Evolutionary conservation across 2,888 invertebrate species (phyloP).

Genomic region (Fragum whitleyi): DNA sequence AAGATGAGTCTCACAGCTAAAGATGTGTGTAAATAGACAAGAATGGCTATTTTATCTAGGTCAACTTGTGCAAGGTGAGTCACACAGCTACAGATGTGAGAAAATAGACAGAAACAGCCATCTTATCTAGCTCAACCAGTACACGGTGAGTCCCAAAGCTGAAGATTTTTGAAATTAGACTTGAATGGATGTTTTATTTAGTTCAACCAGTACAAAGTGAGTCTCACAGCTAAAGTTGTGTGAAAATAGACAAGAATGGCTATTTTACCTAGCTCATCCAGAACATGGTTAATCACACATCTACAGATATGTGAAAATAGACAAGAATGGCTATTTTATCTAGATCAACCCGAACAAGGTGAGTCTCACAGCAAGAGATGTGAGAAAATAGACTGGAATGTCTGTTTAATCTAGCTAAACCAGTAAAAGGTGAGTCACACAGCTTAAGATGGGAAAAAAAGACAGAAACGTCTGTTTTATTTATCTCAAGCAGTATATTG

Average conservation of each 20-base stretch:
- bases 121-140: slow-evolving; percentile 81
- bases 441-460: not conserved
- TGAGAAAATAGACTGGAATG: slow-evolving; percentile 71
- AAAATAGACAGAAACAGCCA: slow-evolving; percentile 69
- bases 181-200: slow-evolving; percentile 78
- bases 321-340: slow-evolving; percentile 77
- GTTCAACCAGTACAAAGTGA: slow-evolving; percentile 81
- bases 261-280: no score
- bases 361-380: slow-evolving; percentile 73
- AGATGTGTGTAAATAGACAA: slow-evolving; percentile 67
- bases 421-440: slow-evolving; percentile 77
- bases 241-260: not conserved
- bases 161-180: slow-evolving; percentile 71
- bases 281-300: no score
- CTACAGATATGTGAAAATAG: slow-evolving; percentile 67
- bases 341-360: slow-evolving; percentile 82
- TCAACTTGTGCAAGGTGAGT: slow-evolving; percentile 81
- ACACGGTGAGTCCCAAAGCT: slow-evolving; percentile 77
- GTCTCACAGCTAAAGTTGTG: slow-evolving; percentile 21
- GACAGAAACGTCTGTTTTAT: no score
- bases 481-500: no score
- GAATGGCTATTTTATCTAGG: slow-evolving; percentile 78
- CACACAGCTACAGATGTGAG: slow-evolving; percentile 75
- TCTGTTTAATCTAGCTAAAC: slow-evolving; percentile 80
- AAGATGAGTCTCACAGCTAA: no score